Percentiles rank a stretch among this genome's conserved stretches.
Evolutionary conservation across 2,113 vertebrate genomes (phyloP).

Genomic region (Brachionichthys hirsutus): DNA sequence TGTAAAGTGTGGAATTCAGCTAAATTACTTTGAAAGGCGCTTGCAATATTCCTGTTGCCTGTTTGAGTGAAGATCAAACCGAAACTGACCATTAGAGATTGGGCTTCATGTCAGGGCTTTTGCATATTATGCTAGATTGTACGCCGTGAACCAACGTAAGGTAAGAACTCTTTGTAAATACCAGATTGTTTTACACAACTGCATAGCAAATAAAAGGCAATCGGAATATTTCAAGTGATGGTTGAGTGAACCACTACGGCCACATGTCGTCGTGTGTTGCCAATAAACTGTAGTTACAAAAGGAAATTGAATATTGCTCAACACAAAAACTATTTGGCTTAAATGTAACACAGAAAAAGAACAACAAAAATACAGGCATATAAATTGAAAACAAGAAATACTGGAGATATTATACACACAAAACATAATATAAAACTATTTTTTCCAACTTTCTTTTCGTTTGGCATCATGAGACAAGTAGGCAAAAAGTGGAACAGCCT

Average conservation of each 20-base stretch:
- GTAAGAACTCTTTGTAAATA: slow-evolving; percentile 28
- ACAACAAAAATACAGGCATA: slow-evolving; percentile 25
- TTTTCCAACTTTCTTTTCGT: neutral
- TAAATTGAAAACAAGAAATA: slow-evolving; percentile 23
- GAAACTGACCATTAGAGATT: neutral
- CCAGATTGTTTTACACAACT: slow-evolving; percentile 18
- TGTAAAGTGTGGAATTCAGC: neutral
- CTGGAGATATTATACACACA: slow-evolving; percentile 26
- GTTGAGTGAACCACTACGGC: slow-evolving; percentile 9
- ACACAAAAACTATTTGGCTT: slow-evolving; percentile 1
- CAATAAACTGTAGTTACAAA: slow-evolving; percentile 1
- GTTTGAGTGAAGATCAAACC: neutral
- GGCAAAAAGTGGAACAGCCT: neutral
- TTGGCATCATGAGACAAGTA: slow-evolving; percentile 13
- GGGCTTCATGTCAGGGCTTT: neutral
- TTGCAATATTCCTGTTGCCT: neutral
- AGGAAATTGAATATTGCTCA: slow-evolving; percentile 1
- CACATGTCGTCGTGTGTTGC: neutral
- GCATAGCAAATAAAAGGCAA: slow-evolving; percentile 14
- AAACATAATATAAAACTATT: slow-evolving; percentile 23
- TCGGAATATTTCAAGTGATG: slow-evolving; percentile 4
- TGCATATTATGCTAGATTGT: slow-evolving; percentile 10
- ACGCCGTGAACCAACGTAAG: neutral
- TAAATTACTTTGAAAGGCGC: slow-evolving; percentile 1
- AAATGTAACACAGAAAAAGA: slow-evolving; percentile 23